Evolutionary conservation across 2,113 vertebrate species (phyloP).

Genomic region (Chamaea fasciata): DNA sequence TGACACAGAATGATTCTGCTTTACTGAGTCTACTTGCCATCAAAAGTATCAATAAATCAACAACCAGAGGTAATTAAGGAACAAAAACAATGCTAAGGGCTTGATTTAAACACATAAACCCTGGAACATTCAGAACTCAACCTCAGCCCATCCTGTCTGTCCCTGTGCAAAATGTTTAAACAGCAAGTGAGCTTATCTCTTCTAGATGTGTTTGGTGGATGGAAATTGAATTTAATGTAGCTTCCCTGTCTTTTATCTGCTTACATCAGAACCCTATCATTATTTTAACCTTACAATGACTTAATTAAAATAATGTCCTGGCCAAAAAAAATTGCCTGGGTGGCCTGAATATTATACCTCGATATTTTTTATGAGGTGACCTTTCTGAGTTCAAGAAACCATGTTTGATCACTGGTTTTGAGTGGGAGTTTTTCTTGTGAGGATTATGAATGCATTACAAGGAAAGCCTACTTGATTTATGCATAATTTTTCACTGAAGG

Average conservation of each 20-base stretch:
- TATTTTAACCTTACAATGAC: constrained; percentile 37
- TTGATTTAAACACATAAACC: constrained; percentile 17
- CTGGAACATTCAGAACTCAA: not conserved
- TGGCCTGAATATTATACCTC: constrained; percentile 16
- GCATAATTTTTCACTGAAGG: constrained; percentile 13
- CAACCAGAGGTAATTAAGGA: constrained; percentile 1
- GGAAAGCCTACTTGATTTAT: constrained; percentile 39
- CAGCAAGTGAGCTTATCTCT: not conserved
- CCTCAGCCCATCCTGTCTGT: not conserved
- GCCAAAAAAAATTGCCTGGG: constrained; percentile 25
- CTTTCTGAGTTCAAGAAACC: constrained; percentile 42
- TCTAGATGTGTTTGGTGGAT: not conserved
- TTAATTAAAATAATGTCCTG: not conserved
- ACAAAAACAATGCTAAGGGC: not conserved
- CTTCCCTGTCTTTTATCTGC: not conserved
- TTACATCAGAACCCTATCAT: constrained; percentile 8
- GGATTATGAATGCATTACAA: constrained; percentile 15
- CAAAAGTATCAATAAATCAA: constrained; percentile 21
- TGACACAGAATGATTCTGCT: not conserved
- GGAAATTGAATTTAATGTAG: constrained; percentile 1
- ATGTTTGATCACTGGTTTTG: not conserved
- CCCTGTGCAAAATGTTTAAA: not conserved
- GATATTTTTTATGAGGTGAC: constrained; percentile 24
- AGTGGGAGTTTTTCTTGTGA: constrained; percentile 23
- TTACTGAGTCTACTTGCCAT: not conserved